phyloP scores from a whole-genome alignment of 2,888 invertebrate genomes.

The Drosophila mercatorum region DNA sequence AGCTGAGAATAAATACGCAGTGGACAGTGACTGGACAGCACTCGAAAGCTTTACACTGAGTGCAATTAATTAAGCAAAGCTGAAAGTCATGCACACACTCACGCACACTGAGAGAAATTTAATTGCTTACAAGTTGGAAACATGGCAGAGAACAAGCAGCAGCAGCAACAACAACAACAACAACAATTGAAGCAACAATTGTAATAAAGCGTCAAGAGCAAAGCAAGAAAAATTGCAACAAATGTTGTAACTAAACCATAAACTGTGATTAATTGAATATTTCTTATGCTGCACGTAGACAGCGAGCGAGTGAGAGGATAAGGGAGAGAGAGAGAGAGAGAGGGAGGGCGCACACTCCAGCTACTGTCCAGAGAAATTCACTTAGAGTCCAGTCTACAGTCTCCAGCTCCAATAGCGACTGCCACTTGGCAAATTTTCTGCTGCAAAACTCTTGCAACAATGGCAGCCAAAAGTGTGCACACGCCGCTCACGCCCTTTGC shows the following conservation, averaged over 20 bases:
- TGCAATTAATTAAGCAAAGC: constrained; percentile 78
- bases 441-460: constrained; percentile 38
- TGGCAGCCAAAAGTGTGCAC: constrained; percentile 5
- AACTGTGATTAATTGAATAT: constrained; percentile 80
- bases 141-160: constrained; percentile 61
- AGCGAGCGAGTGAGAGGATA: not conserved
- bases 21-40: constrained; percentile 57
- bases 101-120: constrained; percentile 59
- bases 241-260: constrained; percentile 78
- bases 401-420: constrained; percentile 12
- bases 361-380: constrained; percentile 35
- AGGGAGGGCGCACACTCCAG: not conserved
- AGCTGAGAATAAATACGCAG: constrained; percentile 34
- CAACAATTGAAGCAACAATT: constrained; percentile 63
- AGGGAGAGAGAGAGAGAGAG: not conserved
- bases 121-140: constrained; percentile 78
- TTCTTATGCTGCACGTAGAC: constrained; percentile 70
- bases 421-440: constrained; percentile 48
- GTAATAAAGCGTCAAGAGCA: constrained; percentile 74
- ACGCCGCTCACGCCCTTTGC: not conserved
- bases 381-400: constrained; percentile 28
- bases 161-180: constrained; percentile 23
- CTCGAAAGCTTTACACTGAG: constrained; percentile 69
- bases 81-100: constrained; percentile 69
- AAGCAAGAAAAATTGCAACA: constrained; percentile 80